phyloP scores from a whole-genome alignment of 2,888 invertebrate species.

The Antheraea assamensis region DNA sequence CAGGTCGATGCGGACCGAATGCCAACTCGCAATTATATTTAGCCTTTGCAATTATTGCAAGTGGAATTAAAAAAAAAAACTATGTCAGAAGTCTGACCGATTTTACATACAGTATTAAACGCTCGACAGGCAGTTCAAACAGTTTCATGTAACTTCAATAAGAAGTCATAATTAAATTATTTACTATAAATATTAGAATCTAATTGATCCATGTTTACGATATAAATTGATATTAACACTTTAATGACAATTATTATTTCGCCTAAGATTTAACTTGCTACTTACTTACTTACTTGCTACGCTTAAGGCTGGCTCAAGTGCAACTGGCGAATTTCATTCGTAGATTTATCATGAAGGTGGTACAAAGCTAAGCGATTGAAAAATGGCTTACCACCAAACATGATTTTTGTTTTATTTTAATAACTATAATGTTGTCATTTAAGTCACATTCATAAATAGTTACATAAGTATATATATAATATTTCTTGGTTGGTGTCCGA shows the following conservation, averaged over 20 bases:
- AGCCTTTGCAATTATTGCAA: slow-evolving; percentile 64
- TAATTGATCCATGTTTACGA: not conserved
- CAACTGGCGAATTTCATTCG: no score
- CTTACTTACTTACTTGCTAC: no score
- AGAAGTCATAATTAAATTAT: not conserved
- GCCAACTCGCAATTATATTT: slow-evolving; percentile 72
- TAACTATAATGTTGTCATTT: not conserved
- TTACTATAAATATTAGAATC: not conserved
- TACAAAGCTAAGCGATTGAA: no score
- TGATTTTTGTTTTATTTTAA: no score
- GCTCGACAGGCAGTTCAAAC: not conserved
- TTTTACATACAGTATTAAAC: not conserved
- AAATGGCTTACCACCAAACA: no score
- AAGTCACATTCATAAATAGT: not conserved
- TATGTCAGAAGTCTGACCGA: slow-evolving; percentile 49
- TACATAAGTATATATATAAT: slow-evolving; percentile 7
- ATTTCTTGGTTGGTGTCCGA: slow-evolving; percentile 20
- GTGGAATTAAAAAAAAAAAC: slow-evolving; percentile 65
- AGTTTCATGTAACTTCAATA: not conserved
- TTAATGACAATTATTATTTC: not conserved
- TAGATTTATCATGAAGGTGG: no score
- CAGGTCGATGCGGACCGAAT: slow-evolving; percentile 56
- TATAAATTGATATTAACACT: not conserved
- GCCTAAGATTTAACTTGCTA: no score
- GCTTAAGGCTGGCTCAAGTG: no score